These are phyloP conservation scores for Gopherus flavomarginatus DNA, from an alignment of 2,113 vertebrate species.

Conservation along the genomic window DNA sequence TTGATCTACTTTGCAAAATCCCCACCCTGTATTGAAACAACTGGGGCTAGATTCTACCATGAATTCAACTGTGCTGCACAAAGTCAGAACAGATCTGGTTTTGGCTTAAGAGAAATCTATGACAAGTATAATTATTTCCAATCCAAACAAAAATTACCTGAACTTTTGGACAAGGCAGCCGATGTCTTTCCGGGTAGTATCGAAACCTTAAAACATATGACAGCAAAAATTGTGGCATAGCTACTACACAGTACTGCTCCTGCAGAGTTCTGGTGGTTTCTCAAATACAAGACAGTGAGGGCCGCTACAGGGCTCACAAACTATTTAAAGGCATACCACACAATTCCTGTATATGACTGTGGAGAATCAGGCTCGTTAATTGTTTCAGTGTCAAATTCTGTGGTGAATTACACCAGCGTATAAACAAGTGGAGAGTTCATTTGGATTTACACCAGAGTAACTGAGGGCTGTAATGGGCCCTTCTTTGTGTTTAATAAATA, in stretches of 20 bases:
- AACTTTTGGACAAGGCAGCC: not conserved
- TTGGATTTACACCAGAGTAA: not conserved
- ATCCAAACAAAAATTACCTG: not conserved
- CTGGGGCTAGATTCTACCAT: not conserved
- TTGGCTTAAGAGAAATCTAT: accelerated
- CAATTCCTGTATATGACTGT: not conserved
- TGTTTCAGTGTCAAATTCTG: not conserved
- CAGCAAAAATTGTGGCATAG: not conserved
- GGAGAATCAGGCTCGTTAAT: not conserved
- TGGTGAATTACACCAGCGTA: not conserved
- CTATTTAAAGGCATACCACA: not conserved
- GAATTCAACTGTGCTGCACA: not conserved
- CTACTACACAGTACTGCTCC: not conserved
- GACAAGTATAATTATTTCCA: not conserved
- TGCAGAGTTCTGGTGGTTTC: not conserved
- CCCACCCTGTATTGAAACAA: not conserved
- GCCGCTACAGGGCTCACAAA: not conserved
- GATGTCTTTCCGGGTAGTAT: not conserved
- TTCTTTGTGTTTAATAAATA: not conserved
- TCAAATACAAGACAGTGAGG: not conserved
- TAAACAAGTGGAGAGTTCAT: not conserved
- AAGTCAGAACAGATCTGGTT: not conserved
- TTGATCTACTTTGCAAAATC: not conserved
- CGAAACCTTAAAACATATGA: not conserved
- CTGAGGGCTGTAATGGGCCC: not conserved